Evolutionary conservation across 2,888 invertebrate genomes (phyloP).

Genomic region (Bugulina stolonifera): DNA sequence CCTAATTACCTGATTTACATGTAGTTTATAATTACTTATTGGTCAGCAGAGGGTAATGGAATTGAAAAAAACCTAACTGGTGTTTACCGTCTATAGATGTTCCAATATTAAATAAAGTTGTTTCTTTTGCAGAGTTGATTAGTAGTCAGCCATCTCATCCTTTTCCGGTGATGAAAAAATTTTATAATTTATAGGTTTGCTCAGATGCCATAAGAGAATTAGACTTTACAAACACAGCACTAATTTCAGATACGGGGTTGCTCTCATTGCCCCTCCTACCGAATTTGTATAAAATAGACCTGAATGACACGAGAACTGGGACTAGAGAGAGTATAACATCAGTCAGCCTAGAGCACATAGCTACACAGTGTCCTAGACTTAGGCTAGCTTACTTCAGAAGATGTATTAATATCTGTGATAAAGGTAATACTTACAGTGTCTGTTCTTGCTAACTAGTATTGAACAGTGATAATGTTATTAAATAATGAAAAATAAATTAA

Average conservation of each 20-base stretch:
- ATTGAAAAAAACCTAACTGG: no score
- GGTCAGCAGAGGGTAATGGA: no score
- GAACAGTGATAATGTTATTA: neutral
- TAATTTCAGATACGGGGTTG: neutral
- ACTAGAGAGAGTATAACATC: neutral
- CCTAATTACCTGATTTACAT: no score
- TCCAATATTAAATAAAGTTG: no score
- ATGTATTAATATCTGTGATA: slow-evolving; percentile 16
- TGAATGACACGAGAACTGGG: slow-evolving; percentile 11
- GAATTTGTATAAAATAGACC: slow-evolving; percentile 14
- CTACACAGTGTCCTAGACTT: neutral
- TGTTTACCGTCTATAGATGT: no score
- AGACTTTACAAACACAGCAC: slow-evolving; percentile 18
- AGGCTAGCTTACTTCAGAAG: slow-evolving; percentile 14
- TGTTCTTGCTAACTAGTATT: neutral
- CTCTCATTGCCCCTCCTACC: neutral
- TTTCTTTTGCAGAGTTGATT: no score
- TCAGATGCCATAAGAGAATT: slow-evolving; percentile 3
- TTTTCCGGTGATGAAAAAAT: no score
- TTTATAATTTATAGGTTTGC: slow-evolving; percentile 16
- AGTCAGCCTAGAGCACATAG: neutral
- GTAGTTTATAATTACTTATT: no score
- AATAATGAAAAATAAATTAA: neutral
- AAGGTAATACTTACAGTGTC: neutral
- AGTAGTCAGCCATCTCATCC: no score